These are phyloP conservation scores for Hydrolagus affinis DNA, from an alignment of 2,113 vertebrate genomes.

Conservation along the genomic window DNA sequence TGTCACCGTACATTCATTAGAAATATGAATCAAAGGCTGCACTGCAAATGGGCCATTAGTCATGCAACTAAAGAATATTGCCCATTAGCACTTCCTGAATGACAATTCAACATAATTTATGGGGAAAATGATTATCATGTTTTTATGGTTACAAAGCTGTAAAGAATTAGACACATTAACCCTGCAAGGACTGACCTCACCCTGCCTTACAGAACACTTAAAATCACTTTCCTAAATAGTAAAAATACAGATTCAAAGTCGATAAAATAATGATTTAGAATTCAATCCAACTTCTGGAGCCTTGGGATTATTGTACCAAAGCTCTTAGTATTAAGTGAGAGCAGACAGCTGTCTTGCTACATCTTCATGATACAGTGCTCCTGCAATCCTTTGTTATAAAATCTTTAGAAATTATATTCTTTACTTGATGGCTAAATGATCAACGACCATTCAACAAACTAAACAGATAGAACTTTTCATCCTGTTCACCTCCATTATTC, in stretches of 20 bases:
- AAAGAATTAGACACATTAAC: neutral
- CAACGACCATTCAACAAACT: neutral
- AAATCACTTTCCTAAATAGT: neutral
- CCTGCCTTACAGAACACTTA: neutral
- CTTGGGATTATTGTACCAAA: no score
- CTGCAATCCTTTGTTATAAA: neutral
- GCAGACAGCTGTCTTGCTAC: no score
- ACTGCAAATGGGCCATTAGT: constrained; percentile 14
- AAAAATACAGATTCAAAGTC: no score
- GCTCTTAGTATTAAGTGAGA: no score
- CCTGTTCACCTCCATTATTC: neutral
- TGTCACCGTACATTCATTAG: neutral
- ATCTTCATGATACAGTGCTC: neutral
- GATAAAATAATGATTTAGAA: no score
- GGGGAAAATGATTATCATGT: neutral
- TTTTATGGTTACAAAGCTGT: constrained; percentile 4
- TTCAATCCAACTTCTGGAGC: no score
- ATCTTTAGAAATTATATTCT: constrained; percentile 2
- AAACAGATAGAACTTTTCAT: neutral
- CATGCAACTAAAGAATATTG: neutral
- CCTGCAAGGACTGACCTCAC: neutral
- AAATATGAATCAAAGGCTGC: neutral
- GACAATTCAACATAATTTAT: constrained; percentile 19
- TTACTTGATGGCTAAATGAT: no score
- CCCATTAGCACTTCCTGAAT: constrained; percentile 11